These are phyloP conservation scores for Gymnodraco acuticeps DNA, from an alignment of 2,797 vertebrate genomes.

Conservation along the genomic window DNA sequence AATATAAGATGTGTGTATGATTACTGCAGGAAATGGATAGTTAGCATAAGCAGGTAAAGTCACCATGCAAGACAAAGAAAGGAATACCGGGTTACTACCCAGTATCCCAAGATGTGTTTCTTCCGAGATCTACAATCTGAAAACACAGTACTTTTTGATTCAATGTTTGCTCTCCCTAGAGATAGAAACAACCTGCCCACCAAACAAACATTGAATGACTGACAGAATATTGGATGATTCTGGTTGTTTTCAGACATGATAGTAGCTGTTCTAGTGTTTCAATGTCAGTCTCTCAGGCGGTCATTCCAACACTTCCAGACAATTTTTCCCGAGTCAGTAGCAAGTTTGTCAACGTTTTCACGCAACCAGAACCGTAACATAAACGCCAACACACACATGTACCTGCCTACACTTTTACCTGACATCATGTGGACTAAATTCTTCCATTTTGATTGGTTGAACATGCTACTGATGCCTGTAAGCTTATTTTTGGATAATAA, in stretches of 20 bases:
- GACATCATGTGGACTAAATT: not conserved
- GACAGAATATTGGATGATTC: constrained; percentile 24
- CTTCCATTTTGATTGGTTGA: too few relatives aligned
- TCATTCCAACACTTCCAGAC: not conserved
- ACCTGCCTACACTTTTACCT: not conserved
- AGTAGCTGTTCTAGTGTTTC: not conserved
- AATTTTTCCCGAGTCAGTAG: not conserved
- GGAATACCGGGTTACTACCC: not conserved
- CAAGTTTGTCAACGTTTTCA: not conserved
- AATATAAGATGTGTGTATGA: constrained; percentile 7
- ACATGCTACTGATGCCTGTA: not conserved
- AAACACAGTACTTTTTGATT: constrained; percentile 11
- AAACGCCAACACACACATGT: not conserved
- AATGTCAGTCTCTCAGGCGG: not conserved
- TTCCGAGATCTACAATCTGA: constrained; percentile 12
- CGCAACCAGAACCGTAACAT: not conserved
- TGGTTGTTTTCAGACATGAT: not conserved
- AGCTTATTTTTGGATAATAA: not conserved
- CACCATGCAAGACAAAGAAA: not conserved
- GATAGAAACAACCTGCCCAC: constrained; percentile 23
- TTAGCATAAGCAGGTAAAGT: constrained; percentile 1
- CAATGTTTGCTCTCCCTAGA: constrained; percentile 20
- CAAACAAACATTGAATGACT: constrained; percentile 15
- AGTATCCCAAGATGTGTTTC: constrained; percentile 9
- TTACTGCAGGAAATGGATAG: constrained; percentile 2